These are phyloP conservation scores for Eucera pruinosa DNA, from an alignment of 2,888 invertebrate genomes.

Conservation along the genomic window DNA sequence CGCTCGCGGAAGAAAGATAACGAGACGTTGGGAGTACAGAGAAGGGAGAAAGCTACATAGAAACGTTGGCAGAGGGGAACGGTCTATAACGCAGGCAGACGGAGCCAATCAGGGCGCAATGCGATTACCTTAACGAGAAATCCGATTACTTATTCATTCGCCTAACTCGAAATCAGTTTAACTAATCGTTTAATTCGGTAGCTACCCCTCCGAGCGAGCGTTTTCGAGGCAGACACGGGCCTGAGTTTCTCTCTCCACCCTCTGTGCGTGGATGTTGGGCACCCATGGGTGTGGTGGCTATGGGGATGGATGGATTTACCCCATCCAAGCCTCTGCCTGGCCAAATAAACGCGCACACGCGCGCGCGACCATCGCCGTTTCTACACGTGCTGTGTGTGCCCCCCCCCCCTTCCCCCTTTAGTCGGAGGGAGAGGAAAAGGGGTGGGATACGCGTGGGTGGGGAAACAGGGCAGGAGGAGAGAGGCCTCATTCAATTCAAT, in stretches of 20 bases:
- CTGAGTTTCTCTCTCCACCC: not conserved
- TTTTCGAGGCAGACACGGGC: constrained; percentile 48
- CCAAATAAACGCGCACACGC: constrained; percentile 59
- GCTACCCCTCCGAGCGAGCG: constrained; percentile 56
- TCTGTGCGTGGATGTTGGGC: constrained; percentile 6
- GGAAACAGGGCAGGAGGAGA: constrained; percentile 59
- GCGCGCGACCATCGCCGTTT: constrained; percentile 53
- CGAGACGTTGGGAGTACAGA: not conserved
- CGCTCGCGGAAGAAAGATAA: constrained; percentile 37
- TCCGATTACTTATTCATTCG: constrained; percentile 85
- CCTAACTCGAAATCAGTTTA: constrained; percentile 85
- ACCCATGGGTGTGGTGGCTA: constrained; percentile 60
- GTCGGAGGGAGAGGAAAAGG: constrained; percentile 18
- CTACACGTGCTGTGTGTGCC: constrained; percentile 62
- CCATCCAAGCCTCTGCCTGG: constrained; percentile 16
- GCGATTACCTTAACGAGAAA: constrained; percentile 85
- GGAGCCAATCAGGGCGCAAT: constrained; percentile 84
- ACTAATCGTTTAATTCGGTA: constrained; percentile 85
- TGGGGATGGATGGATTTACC: constrained; percentile 35
- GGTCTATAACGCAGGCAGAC: constrained; percentile 80
- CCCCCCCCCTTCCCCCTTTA: too few species aligned
- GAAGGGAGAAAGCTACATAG: constrained; percentile 11
- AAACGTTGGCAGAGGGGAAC: constrained; percentile 48
- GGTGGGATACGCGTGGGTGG: constrained; percentile 41
- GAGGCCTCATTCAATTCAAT: constrained; percentile 83